These are phyloP conservation scores for Drosophila kurseongensis DNA, from an alignment of 1,140 invertebrate genomes.

Conservation along the genomic window DNA sequence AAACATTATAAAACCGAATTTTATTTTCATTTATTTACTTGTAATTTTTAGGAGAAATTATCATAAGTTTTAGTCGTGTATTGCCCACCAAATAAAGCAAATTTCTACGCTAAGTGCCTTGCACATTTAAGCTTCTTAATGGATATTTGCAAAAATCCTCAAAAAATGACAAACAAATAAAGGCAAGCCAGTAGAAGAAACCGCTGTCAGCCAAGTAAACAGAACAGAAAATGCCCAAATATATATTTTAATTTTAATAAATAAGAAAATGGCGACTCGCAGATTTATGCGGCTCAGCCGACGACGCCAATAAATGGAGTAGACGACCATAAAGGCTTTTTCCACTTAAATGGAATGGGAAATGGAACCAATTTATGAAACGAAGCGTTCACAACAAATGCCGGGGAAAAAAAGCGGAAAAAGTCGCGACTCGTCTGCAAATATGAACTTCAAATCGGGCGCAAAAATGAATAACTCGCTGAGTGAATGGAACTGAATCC, in stretches of 20 bases:
- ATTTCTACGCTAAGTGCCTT: not conserved
- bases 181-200: constrained; percentile 3
- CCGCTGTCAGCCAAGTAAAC: not conserved
- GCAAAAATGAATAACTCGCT: constrained; percentile 68
- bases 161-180: constrained; percentile 32
- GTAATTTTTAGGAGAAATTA: too few relatives aligned
- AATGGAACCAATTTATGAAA: constrained; percentile 69
- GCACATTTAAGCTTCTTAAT: not conserved
- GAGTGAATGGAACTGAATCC: constrained; percentile 49
- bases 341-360: not conserved
- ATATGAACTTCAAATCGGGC: constrained; percentile 73
- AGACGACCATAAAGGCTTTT: constrained; percentile 59
- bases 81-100: not conserved
- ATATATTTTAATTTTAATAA: constrained; percentile 81
- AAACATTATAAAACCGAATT: too few relatives aligned
- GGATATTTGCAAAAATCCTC: not conserved
- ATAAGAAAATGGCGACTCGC: constrained; percentile 71
- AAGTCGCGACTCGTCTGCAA: constrained; percentile 27
- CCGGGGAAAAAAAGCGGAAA: constrained; percentile 18
- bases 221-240: constrained; percentile 15
- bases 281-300: constrained; percentile 68
- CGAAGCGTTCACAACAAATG: constrained; percentile 20
- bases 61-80: too few relatives aligned
- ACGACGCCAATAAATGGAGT: constrained; percentile 59
- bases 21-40: too few relatives aligned